These are phyloP conservation scores for Littorina saxatilis DNA, from an alignment of 1,140 invertebrate species.

Conservation along the genomic window DNA sequence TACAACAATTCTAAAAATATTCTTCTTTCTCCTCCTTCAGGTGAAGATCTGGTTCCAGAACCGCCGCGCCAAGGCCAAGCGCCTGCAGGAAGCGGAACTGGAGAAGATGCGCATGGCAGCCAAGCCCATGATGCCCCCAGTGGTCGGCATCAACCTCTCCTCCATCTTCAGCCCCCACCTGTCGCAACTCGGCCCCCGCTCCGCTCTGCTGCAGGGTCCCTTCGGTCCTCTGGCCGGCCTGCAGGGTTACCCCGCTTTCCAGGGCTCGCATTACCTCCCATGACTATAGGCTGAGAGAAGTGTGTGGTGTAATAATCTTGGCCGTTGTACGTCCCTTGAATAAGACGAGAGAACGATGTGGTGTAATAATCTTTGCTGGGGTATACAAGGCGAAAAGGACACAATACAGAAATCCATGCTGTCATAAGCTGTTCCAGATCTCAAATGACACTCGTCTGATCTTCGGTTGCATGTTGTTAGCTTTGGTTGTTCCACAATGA, in stretches of 20 bases:
- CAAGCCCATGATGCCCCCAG: slow-evolving; percentile 74
- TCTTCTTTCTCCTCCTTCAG: not conserved
- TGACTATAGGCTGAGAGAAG: not conserved
- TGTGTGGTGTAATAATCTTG: too few relatives aligned
- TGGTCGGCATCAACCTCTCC: slow-evolving; percentile 70
- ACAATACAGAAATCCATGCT: too few relatives aligned
- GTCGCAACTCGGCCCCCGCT: slow-evolving; percentile 27
- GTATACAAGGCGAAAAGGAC: too few relatives aligned
- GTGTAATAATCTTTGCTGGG: too few relatives aligned
- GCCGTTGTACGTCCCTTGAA: too few relatives aligned
- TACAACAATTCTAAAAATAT: too few relatives aligned
- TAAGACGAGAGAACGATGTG: too few relatives aligned
- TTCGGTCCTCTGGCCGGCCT: slow-evolving; percentile 34
- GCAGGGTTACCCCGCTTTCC: slow-evolving; percentile 23
- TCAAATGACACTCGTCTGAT: too few relatives aligned
- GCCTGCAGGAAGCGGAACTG: slow-evolving; percentile 92
- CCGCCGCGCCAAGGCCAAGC: slow-evolving; percentile 93
- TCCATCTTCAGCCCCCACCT: slow-evolving; percentile 46
- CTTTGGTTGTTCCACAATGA: too few relatives aligned
- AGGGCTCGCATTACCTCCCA: slow-evolving; percentile 17
- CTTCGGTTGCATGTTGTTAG: too few relatives aligned
- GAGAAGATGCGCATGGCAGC: slow-evolving; percentile 80
- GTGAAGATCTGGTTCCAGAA: slow-evolving; percentile 99
- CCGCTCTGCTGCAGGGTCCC: slow-evolving; percentile 24
- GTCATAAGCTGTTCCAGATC: too few relatives aligned